Conservation (phyloP, 1,140 invertebrate species). For the Scylla paramamosain region DNA sequence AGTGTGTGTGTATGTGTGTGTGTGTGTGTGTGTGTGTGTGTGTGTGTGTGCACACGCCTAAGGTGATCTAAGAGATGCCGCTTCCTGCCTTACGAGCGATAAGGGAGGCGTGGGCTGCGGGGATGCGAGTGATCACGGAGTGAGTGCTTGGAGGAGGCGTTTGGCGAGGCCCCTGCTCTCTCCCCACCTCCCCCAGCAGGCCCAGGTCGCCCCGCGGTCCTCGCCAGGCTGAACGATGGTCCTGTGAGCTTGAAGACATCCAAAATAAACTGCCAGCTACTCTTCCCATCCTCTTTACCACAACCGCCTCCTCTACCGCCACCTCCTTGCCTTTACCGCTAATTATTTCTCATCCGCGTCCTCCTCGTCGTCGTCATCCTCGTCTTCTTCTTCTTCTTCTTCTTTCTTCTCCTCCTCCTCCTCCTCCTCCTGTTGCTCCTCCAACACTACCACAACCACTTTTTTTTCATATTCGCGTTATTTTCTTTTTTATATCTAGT, state of each 20-base stretch:
- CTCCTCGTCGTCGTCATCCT: too few relatives aligned
- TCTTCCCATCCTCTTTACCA: neutral
- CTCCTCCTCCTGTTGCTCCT: too few relatives aligned
- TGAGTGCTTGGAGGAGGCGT: neutral
- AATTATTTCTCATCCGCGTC: too few relatives aligned
- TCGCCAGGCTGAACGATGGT: neutral
- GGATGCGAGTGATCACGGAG: neutral
- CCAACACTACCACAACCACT: too few relatives aligned
- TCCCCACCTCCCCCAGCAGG: neutral
- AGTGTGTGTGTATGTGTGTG: conserved; percentile 1
- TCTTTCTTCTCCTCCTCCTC: too few relatives aligned
- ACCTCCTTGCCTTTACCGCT: neutral
- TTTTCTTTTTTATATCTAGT: too few relatives aligned
- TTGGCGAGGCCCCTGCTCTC: neutral
- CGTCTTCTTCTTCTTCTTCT: too few relatives aligned
- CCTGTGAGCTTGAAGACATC: neutral
- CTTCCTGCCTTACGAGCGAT: neutral
- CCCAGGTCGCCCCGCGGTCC: too few relatives aligned
- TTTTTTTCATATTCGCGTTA: too few relatives aligned
- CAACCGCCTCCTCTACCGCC: too few relatives aligned
- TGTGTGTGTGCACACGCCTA: neutral
- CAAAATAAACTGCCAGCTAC: neutral
- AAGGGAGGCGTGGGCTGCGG: neutral
- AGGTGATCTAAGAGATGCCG: neutral
- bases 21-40: conserved; percentile 12